Evolutionary conservation across 2,797 vertebrate genomes (phyloP).

Genomic region (Enteromius treurensis): DNA sequence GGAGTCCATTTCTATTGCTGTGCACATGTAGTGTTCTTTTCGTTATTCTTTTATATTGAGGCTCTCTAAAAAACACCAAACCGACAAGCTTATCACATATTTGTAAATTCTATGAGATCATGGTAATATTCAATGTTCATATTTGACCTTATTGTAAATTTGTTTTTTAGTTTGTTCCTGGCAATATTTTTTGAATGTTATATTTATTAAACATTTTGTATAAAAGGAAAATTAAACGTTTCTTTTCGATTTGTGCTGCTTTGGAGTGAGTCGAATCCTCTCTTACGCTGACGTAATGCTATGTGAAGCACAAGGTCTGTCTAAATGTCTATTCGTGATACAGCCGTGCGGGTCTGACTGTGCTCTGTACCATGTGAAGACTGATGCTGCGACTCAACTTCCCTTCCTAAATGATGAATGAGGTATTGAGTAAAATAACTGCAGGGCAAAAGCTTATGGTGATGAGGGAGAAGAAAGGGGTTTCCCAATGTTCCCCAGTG

Average conservation of each 20-base stretch:
- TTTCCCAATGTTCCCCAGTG: constrained; percentile 18
- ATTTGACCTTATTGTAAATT: constrained; percentile 83
- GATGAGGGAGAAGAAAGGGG: constrained; percentile 3
- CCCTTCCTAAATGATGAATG: constrained; percentile 57
- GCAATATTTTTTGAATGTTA: constrained; percentile 98
- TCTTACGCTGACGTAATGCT: not conserved
- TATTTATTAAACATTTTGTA: constrained; percentile 99
- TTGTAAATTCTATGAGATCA: constrained; percentile 85
- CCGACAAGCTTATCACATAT: constrained; percentile 78
- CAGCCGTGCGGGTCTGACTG: constrained; percentile 55
- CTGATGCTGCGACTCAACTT: constrained; percentile 61
- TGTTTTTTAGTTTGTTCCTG: constrained; percentile 87
- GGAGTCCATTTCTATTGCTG: constrained; percentile 64
- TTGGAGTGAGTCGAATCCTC: not conserved
- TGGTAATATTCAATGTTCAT: constrained; percentile 89
- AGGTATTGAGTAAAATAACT: constrained; percentile 44
- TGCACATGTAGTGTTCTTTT: constrained; percentile 61
- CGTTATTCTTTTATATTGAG: constrained; percentile 77
- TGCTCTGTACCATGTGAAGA: constrained; percentile 55
- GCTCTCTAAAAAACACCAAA: constrained; percentile 78
- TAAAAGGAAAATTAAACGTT: constrained; percentile 88
- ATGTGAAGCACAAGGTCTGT: constrained; percentile 39
- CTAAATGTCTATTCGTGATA: constrained; percentile 68
- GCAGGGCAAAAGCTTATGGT: constrained; percentile 23
- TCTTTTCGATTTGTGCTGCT: constrained; percentile 65